Conservation (phyloP, 2,888 invertebrate genomes). For the Camponotus fellah region DNA sequence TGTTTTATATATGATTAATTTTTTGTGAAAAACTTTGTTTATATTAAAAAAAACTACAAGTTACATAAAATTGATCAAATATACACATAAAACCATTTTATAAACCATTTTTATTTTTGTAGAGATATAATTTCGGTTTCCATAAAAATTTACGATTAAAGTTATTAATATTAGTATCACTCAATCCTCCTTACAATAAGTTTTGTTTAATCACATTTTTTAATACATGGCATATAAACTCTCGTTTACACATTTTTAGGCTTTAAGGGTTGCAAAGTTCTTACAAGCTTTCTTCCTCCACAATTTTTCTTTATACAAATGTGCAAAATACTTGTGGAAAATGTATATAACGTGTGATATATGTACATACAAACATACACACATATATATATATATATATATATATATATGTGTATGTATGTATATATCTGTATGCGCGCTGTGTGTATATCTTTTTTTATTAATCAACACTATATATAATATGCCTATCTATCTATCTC, state of each 20-base stretch:
- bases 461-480: slow-evolving; percentile 83
- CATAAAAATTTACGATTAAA: slow-evolving; percentile 43
- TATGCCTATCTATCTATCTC: slow-evolving; percentile 80
- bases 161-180: slow-evolving; percentile 55
- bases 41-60: slow-evolving; percentile 18
- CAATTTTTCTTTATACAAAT: slow-evolving; percentile 82
- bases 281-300: slow-evolving; percentile 66
- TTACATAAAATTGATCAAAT: slow-evolving; percentile 40
- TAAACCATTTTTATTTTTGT: not conserved
- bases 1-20: slow-evolving; percentile 15
- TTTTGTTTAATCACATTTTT: slow-evolving; percentile 58
- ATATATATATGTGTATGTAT: slow-evolving; percentile 67
- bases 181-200: slow-evolving; percentile 35
- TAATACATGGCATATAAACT: slow-evolving; percentile 72
- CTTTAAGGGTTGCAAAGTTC: slow-evolving; percentile 74
- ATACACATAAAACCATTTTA: slow-evolving; percentile 6
- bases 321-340: slow-evolving; percentile 86
- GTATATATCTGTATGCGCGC: slow-evolving; percentile 75
- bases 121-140: slow-evolving; percentile 39
- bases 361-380: slow-evolving; percentile 70
- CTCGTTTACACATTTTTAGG: slow-evolving; percentile 70
- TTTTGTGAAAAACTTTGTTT: slow-evolving; percentile 26
- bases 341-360: slow-evolving; percentile 79
- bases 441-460: slow-evolving; percentile 78
- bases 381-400: slow-evolving; percentile 76